Base-by-base conservation (phyloP, 2,797 vertebrate species). In the Sebastes baramenuke region DNA sequence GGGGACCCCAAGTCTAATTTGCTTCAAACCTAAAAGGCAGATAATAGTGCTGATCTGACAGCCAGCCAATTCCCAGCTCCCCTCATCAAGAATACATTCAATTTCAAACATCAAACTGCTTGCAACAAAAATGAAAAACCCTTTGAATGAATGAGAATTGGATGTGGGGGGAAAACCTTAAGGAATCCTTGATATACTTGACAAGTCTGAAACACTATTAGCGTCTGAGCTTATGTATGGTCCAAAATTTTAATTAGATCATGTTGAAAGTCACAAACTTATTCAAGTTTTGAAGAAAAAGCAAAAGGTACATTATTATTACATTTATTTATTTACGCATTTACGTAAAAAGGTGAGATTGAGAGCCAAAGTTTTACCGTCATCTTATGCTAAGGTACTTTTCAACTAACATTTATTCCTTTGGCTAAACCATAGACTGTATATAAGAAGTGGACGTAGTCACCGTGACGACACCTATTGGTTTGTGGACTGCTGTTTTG, bases 21-120 rank as follows among this genome's bases (percentile, higher is more conserved):
- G 87, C 91, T 90, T 94, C 91, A 86, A 92, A 93, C 92, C 92
- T 90, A 92, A 93, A 93, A 94, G 93, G 91, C 91, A 92, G 94
- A 94, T 95, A 94, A 95, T 93, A 89, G 87, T 81, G 81, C 84
- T 88, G 92, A 95, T 95, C 91, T 94, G 92, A 94, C 94, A 95
- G 89, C 80, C 77, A 85, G 93, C 83, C 90, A 93, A 94, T 92
- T 94, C 92, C 92, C 92, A 85, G 77, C 67, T 87, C 80, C 88
- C 90, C 88, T 93, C 93, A 93, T 94, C 91, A 93, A 89, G 90
- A 93, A 93, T 87, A 90, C 86, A 92, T 94, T 93, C 89, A 82
- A 90, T 93, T 92, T 92, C 86, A 88, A 88, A 91, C 92, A 92
- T 93, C 93, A 90, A 86, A 90, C 91, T 91, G 80, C 84, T 86